phyloP scores from a whole-genome alignment of 2,113 vertebrate genomes.

The Hiodon alosoides region DNA sequence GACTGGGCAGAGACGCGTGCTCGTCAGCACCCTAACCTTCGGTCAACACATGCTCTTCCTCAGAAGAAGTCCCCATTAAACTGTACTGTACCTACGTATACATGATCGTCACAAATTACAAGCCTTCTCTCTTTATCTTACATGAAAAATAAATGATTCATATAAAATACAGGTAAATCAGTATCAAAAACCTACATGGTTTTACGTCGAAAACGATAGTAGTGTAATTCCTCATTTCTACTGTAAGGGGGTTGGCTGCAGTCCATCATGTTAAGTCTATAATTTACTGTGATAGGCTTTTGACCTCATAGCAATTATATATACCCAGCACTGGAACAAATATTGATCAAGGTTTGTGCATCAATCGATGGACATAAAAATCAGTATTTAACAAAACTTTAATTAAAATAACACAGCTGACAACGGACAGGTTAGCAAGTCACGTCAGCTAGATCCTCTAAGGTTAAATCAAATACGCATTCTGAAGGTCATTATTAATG shows the following conservation, averaged over 20 bases:
- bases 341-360: constrained; percentile 5
- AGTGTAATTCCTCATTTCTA: background rate
- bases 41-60: constrained; percentile 14
- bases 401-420: constrained; percentile 19
- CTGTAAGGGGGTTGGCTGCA: background rate
- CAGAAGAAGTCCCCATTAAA: background rate
- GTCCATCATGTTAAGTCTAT: background rate
- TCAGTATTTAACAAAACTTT: constrained; percentile 8
- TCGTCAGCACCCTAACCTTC: constrained; percentile 33
- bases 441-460: background rate
- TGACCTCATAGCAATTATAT: constrained; percentile 10
- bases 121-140: background rate
- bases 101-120: background rate
- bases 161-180: background rate
- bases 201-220: background rate
- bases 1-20: constrained; percentile 13
- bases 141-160: background rate
- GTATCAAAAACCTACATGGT: background rate
- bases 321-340: background rate
- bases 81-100: background rate
- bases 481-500: background rate
- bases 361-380: constrained; percentile 14
- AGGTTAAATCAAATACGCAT: constrained; percentile 2
- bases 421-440: background rate
- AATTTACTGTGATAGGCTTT: background rate